A percentile compares a stretch with the other conserved stretches of the same genome.
Conservation (phyloP, 2,113 vertebrate genomes). For the Onychostoma macrolepis region DNA sequence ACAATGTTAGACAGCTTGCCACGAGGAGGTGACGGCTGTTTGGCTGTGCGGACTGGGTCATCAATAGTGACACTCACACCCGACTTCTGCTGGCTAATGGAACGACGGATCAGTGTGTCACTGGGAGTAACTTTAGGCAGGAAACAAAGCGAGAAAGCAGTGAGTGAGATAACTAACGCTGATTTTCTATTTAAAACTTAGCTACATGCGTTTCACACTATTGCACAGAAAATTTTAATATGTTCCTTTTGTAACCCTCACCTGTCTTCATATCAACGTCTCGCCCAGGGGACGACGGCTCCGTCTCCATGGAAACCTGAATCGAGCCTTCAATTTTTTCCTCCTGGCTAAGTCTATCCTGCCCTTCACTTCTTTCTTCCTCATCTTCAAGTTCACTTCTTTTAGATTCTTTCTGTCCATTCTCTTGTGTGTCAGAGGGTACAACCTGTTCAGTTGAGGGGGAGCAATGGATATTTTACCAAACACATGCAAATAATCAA, state of each 20-base stretch:
- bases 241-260: constrained; percentile 55
- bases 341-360: constrained; percentile 64
- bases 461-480: neutral
- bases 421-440: constrained; percentile 82
- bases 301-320: constrained; percentile 73
- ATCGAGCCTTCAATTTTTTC: constrained; percentile 67
- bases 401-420: constrained; percentile 81
- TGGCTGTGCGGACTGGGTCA: constrained; percentile 81
- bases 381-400: constrained; percentile 74
- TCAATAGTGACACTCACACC: constrained; percentile 88
- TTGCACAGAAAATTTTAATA: neutral
- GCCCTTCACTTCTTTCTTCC: constrained; percentile 56
- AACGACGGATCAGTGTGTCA: constrained; percentile 84
- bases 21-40: constrained; percentile 82
- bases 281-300: constrained; percentile 72
- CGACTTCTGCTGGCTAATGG: constrained; percentile 87
- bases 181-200: neutral
- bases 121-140: constrained; percentile 76
- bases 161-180: neutral
- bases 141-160: neutral
- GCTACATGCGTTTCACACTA: neutral
- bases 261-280: constrained; percentile 84
- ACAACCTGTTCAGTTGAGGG: constrained; percentile 73
- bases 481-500: neutral
- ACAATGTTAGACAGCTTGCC: constrained; percentile 84